Evolutionary conservation across 2,797 vertebrate species (phyloP).

Genomic region (Neosilurus hyrtlii): DNA sequence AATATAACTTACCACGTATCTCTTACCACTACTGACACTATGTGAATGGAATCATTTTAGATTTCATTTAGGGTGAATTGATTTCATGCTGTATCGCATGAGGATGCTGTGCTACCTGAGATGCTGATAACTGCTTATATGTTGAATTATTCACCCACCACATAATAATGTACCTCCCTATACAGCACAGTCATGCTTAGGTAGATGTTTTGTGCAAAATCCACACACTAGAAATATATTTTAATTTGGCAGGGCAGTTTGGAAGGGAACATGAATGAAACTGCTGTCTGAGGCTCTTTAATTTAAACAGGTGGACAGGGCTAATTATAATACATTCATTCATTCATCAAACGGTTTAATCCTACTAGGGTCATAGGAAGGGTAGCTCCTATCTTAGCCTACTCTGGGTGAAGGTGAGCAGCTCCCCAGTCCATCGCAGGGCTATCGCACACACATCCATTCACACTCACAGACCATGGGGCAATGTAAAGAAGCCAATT

Average conservation of each 20-base stretch:
- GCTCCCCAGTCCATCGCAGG: too few species aligned
- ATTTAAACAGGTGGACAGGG: neutral
- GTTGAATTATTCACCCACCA: constrained; percentile 7
- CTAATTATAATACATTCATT: neutral
- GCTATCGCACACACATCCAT: too few species aligned
- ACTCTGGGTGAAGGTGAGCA: too few species aligned
- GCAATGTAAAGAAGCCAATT: too few species aligned
- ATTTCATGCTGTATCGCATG: neutral
- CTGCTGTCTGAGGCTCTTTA: neutral
- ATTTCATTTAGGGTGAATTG: neutral
- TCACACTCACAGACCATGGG: too few species aligned
- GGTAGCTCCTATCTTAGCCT: too few species aligned
- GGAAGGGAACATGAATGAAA: neutral
- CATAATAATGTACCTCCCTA: neutral
- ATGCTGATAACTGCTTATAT: neutral
- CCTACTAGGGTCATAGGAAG: too few species aligned
- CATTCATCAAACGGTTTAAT: too few species aligned
- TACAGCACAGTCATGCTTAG: neutral
- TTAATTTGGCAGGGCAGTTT: neutral
- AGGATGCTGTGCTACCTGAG: neutral
- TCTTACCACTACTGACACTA: constrained; percentile 18
- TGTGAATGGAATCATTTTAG: constrained; percentile 2
- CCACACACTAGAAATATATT: neutral
- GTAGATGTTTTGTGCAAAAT: neutral
- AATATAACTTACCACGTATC: constrained; percentile 3